Evolutionary conservation across 2,888 invertebrate species (phyloP).

Genomic region (Spisula subtruncata): DNA sequence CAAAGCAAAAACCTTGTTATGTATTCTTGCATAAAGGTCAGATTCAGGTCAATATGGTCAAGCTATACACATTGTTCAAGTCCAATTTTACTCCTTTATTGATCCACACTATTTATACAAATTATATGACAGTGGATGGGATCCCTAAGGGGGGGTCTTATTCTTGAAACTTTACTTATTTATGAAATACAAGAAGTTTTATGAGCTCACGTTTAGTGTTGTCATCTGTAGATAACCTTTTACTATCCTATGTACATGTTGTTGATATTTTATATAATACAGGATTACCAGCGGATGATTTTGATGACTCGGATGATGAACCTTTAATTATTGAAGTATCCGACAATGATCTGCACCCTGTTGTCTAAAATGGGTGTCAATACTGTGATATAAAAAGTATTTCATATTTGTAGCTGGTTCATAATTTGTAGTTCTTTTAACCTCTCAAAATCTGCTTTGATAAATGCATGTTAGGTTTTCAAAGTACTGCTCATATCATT

Average conservation of each 20-base stretch:
- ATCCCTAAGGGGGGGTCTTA: no score
- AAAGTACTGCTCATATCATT: no score
- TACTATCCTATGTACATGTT: background rate
- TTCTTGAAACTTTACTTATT: no score
- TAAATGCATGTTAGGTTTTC: background rate
- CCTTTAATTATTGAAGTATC: conserved; percentile 47
- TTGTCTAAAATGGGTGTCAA: conserved; percentile 25
- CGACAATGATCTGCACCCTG: conserved; percentile 39
- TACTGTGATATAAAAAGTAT: conserved; percentile 39
- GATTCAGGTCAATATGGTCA: no score
- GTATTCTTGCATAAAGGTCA: no score
- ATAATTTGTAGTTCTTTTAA: conserved; percentile 2
- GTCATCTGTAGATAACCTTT: background rate
- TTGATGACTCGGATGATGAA: conserved; percentile 45
- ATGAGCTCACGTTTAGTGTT: background rate
- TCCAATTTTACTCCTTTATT: no score
- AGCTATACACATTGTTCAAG: no score
- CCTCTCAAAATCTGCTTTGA: background rate
- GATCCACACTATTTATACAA: no score
- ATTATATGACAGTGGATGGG: no score
- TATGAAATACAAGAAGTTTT: no score
- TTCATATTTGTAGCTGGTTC: background rate
- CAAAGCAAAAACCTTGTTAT: no score
- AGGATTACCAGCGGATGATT: conserved; percentile 39
- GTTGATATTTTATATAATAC: background rate